phyloP scores from a whole-genome alignment of 2,113 vertebrate species.

The Ciconia stormi region DNA sequence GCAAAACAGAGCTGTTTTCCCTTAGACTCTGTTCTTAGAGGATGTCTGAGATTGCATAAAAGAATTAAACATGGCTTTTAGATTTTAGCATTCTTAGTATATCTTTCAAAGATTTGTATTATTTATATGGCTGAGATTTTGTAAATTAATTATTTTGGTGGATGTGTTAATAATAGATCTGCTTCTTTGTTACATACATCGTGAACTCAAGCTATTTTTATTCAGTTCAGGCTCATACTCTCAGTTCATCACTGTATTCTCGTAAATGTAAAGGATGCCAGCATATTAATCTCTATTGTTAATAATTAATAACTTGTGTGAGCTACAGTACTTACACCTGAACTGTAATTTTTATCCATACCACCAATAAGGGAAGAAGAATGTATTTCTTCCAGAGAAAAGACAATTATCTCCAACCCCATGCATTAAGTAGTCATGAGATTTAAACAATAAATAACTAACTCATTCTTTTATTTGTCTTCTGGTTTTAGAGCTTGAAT shows the following conservation, averaged over 20 bases:
- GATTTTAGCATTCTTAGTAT: not conserved
- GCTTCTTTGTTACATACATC: not conserved
- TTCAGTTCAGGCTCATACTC: not conserved
- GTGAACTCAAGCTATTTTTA: not conserved
- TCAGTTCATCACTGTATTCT: not conserved
- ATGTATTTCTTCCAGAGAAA: not conserved
- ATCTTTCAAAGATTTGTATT: not conserved
- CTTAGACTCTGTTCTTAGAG: not conserved
- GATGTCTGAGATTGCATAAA: not conserved
- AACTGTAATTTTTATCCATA: not conserved
- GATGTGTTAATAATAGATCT: not conserved
- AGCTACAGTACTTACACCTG: not conserved
- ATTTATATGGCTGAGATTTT: conserved; percentile 1
- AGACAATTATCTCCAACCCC: not conserved
- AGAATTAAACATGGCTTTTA: not conserved
- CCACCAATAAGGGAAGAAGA: not conserved
- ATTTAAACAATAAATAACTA: not conserved
- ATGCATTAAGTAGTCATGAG: not conserved
- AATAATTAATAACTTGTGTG: conserved; percentile 10
- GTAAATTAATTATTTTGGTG: conserved; percentile 15
- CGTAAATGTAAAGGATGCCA: not conserved
- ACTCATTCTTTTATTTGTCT: not conserved
- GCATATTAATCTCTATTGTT: conserved; percentile 21
- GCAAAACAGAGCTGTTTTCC: not conserved
- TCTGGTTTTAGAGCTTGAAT: not conserved